Percentiles rank a stretch among this genome's conserved stretches.
Conservation (phyloP, 2,888 invertebrate species). For the Cheilosia variabilis region DNA sequence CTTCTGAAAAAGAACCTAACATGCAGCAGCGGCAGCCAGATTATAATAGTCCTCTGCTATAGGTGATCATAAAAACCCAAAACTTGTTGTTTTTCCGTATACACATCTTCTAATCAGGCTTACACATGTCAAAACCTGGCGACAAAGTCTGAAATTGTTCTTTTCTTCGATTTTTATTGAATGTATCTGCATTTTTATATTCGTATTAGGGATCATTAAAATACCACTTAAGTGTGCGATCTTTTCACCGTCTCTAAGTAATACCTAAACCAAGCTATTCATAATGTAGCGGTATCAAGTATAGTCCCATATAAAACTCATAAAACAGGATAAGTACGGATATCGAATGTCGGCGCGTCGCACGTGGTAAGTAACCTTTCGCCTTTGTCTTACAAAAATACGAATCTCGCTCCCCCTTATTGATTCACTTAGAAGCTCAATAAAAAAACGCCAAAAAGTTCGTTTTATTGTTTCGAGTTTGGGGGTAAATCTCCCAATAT, state of each 20-base stretch:
- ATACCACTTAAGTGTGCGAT: slow-evolving; percentile 28
- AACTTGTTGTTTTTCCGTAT: neutral
- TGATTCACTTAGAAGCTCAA: slow-evolving; percentile 32
- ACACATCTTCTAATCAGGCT: slow-evolving; percentile 1
- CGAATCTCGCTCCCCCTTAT: neutral
- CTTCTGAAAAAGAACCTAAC: too few relatives aligned
- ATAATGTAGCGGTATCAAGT: slow-evolving; percentile 42
- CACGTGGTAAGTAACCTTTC: neutral
- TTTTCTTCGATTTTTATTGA: neutral
- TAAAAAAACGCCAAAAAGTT: slow-evolving; percentile 7
- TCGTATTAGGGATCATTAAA: slow-evolving; percentile 52
- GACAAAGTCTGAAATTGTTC: slow-evolving; percentile 12
- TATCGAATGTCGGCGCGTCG: slow-evolving; percentile 31
- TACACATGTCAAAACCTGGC: slow-evolving; percentile 10
- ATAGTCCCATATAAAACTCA: slow-evolving; percentile 39
- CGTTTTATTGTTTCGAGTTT: slow-evolving; percentile 16
- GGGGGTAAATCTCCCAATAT: slow-evolving; percentile 3
- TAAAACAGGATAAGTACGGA: slow-evolving; percentile 42
- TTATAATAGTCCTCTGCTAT: neutral
- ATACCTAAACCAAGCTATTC: neutral
- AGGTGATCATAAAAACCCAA: neutral
- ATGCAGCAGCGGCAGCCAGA: too few relatives aligned
- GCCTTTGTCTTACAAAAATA: neutral
- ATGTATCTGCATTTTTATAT: slow-evolving; percentile 37
- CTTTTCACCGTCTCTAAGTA: slow-evolving; percentile 11